Evolutionary conservation across 2,113 vertebrate genomes (phyloP), one percentile per base, ranked within the genome.

Genomic region (Elephas maximus): DNA sequence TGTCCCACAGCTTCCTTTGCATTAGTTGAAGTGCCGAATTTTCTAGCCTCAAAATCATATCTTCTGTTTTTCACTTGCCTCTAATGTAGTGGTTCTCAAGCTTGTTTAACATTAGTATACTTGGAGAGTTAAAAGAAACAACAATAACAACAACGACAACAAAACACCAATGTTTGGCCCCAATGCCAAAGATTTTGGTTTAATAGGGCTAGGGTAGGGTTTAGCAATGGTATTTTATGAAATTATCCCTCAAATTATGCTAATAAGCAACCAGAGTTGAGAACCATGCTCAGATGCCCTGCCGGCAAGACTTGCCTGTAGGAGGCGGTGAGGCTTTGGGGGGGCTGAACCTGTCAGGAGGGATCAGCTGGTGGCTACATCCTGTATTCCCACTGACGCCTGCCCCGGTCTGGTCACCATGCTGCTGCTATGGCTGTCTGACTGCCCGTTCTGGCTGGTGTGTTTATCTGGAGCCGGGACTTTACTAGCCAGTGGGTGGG

Each of bases 371-470:
- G 37, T 24, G 53, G 37, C 15, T 0, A 14, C 14, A 14, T 8
- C 17, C 87, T 45, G 37, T 3, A 2, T 48, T 45, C 63, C 5
- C 28, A 33, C 5, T 4, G 5, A 12, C 1, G n/a, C 23, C 2
- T 1, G 24, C 48, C 1, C 15, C 11, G 23, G 28, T 24, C 57
- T 77, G 30, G 28, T 41, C 57, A 48, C 41, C 26, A 23, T 5
- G 0, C 24, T 37, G 8, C 37, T 41, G 10, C 63, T 3, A 0
- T 37, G 33, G 26, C 5, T 44, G 48, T 48, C 48, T 15, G 28
- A 41, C 0, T 91, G 53, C 45, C 63, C 0, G 0, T 37, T 53
- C 17, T 5, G 65, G 37, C 71, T 24, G 0, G 3, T 2, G 74
- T 28, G 74, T 60, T 60, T 24, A 18, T 60, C 67, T 21, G 87